Percentiles rank a stretch among this genome's conserved stretches.
Conservation (phyloP, 2,888 invertebrate species). For the Tachystola acroxantha region DNA sequence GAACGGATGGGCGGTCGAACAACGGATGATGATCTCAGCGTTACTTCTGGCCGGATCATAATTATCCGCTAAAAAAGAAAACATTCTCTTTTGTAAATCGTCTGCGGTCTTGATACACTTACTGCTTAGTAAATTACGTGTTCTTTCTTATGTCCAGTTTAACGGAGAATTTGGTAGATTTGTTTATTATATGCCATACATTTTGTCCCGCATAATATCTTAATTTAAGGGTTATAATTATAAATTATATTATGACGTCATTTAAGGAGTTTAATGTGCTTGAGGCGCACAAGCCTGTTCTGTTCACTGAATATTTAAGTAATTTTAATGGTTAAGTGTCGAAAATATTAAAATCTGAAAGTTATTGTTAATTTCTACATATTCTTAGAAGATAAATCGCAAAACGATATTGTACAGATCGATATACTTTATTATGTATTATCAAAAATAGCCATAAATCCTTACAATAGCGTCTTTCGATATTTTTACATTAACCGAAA, state of each 20-base stretch:
- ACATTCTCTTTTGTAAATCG: conserved; percentile 19
- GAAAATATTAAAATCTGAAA: not conserved
- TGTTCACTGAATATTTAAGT: not conserved
- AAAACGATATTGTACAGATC: not conserved
- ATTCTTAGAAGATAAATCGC: not conserved
- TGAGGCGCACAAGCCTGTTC: conserved; percentile 1
- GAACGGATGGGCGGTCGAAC: conserved; percentile 67
- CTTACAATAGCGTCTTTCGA: not conserved
- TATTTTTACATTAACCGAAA: not conserved
- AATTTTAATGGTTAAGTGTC: not conserved
- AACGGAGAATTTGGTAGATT: too few relatives aligned
- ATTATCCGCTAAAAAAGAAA: conserved; percentile 65
- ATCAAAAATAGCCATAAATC: not conserved
- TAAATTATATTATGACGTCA: too few relatives aligned
- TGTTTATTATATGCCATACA: too few relatives aligned
- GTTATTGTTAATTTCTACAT: not conserved
- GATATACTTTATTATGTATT: not conserved
- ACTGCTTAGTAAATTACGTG: not conserved
- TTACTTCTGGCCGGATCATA: conserved; percentile 59
- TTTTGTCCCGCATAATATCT: too few relatives aligned
- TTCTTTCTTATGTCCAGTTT: too few relatives aligned
- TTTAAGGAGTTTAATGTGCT: not conserved
- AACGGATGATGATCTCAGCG: conserved; percentile 55
- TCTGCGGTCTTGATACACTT: conserved; percentile 8
- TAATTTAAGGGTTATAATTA: too few relatives aligned